Conservation (phyloP, 2,113 vertebrate genomes). For the Chrysemys picta region DNA sequence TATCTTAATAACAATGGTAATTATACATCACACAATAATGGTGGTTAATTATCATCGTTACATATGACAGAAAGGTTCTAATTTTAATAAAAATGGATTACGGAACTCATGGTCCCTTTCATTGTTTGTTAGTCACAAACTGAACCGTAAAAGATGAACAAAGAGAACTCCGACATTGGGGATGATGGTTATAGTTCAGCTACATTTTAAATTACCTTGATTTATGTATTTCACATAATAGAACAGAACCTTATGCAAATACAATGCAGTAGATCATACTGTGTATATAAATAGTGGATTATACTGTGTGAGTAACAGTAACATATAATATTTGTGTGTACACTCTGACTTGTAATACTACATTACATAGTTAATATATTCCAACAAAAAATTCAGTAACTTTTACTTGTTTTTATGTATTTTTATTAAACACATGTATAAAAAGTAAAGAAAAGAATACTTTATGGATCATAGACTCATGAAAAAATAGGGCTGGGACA, state of each 20-base stretch:
- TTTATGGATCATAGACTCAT: not conserved
- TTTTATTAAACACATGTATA: not conserved
- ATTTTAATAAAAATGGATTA: not conserved
- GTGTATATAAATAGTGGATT: not conserved
- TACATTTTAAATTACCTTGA: not conserved
- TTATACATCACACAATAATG: not conserved
- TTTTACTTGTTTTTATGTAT: not conserved
- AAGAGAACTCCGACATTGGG: not conserved
- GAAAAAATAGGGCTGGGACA: not conserved
- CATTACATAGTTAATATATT: not conserved
- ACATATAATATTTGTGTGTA: not conserved
- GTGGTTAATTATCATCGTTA: not conserved
- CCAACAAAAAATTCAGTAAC: not conserved
- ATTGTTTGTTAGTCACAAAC: not conserved
- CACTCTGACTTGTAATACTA: not conserved
- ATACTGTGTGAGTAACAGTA: not conserved
- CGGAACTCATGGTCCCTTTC: not conserved
- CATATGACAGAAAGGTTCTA: not conserved
- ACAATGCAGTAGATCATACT: not conserved
- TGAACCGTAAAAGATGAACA: not conserved
- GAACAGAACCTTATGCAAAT: not conserved
- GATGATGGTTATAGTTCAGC: not conserved
- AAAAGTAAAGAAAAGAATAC: not conserved
- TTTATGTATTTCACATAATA: not conserved
- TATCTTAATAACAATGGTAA: not conserved